Evolutionary conservation across 2,888 invertebrate genomes (phyloP), one percentile per base, ranked within the genome.

Genomic region (Hermaeophaga mercurialis): DNA sequence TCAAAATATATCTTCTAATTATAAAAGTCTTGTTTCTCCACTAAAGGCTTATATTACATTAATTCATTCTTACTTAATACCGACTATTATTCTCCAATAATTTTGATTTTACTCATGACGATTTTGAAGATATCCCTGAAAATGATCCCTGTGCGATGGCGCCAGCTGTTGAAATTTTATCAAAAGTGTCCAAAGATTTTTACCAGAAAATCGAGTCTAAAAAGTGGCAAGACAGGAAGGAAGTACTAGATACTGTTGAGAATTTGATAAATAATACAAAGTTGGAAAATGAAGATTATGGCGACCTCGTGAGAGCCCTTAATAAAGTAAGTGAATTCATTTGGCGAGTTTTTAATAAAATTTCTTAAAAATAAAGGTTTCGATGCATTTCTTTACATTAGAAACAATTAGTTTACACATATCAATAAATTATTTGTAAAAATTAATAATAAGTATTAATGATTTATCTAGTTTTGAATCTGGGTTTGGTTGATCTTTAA

Each of bases 171-270:
- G 96, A 99, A 73, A 92, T 99, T 64, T 76, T 98, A 0, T 89
- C 93, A 0, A 92, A 94, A 74, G 78, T 99, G 28, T 96, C 97
- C 0, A 94, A 94, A 79, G 95, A 97, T 77, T 98, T 97, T 77
- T 95, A 89, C 73, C 96, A 96, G 2, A 93, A 96, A 75, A 75
- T 93, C 3, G 95, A 98, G 70, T 92, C 92, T 0, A 96, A 94
- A 77, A 97, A 95, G 73, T 99, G 96, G 99, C 94, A 94, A 73
- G 94, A 97, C 54, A 82, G 99, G 19, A 96, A 96, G 73, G 96
- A 97, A 73, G 90, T 90, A 0, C 76, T 99, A 9, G 97, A 97
- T 67, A 81, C 82, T 0, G 75, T 97, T 8, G 92, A 94, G 63
- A 85, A 84, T 62, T 79, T 96, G 14, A 74, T 92, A 7, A 88